A percentile compares a stretch with the other conserved stretches of the same genome.
phyloP scores from a whole-genome alignment of 2,113 vertebrate genomes.

The Chiloscyllium plagiosum region DNA sequence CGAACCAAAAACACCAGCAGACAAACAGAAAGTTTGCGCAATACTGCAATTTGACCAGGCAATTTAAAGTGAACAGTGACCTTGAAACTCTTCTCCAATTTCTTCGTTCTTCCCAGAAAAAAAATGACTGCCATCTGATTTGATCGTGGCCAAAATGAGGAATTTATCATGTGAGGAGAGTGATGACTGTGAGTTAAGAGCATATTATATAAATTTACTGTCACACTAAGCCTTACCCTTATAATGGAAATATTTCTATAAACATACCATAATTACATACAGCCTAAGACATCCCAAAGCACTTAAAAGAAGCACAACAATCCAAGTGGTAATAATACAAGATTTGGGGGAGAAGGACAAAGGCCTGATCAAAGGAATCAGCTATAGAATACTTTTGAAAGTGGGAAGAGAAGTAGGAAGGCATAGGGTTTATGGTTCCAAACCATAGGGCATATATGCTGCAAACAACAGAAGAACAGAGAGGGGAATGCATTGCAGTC shows the following conservation, averaged over 20 bases:
- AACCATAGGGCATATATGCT: not conserved
- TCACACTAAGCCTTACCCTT: not conserved
- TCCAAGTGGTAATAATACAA: not conserved
- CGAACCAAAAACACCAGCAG: not conserved
- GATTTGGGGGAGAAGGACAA: not conserved
- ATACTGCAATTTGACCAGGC: not conserved
- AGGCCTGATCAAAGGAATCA: too few species aligned
- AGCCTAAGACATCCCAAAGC: not conserved
- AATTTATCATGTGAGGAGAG: not conserved
- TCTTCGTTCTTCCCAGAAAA: not conserved
- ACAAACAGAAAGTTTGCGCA: not conserved
- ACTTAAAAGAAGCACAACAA: not conserved
- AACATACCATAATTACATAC: not conserved
- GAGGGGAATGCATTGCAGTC: not conserved
- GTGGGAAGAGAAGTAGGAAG: not conserved
- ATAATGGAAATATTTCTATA: not conserved
- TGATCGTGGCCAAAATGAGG: not conserved
- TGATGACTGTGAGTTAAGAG: not conserved
- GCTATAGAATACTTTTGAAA: not conserved
- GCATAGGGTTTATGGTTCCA: not conserved
- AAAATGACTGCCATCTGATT: not conserved
- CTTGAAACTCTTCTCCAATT: not conserved
- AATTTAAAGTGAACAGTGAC: not conserved
- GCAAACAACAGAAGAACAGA: not conserved
- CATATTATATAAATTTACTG: not conserved